phyloP scores from a whole-genome alignment of 1,140 invertebrate species.

The Helicoverpa zea region DNA sequence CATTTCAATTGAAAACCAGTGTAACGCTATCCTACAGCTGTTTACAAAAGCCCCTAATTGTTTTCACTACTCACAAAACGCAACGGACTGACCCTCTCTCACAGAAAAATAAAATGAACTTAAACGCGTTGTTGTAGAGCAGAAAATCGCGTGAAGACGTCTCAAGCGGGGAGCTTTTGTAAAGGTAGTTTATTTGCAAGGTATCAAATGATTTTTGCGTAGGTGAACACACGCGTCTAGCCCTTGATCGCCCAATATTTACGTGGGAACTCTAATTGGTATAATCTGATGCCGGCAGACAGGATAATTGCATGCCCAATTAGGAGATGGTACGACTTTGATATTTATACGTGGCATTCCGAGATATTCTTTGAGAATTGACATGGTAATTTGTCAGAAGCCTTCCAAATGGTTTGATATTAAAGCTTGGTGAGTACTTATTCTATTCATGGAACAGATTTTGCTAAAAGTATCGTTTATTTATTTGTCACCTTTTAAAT shows the following conservation, averaged over 20 bases:
- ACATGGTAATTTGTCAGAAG: constrained; percentile 11
- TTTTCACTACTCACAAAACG: constrained; percentile 1
- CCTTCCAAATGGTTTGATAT: background rate
- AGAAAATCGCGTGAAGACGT: background rate
- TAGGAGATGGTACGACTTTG: background rate
- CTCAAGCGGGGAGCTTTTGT: background rate
- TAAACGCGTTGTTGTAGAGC: background rate
- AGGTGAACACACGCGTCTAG: background rate
- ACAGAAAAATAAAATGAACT: background rate
- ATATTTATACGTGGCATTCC: constrained; percentile 4
- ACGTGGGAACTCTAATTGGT: constrained; percentile 25
- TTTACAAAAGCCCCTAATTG: constrained; percentile 26
- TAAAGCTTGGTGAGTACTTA: background rate
- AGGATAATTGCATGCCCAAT: constrained; percentile 17
- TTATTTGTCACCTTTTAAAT: background rate
- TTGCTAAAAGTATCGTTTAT: background rate
- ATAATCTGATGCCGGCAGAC: constrained; percentile 18
- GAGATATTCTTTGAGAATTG: constrained; percentile 1
- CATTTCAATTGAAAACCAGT: constrained; percentile 9
- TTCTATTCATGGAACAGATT: background rate
- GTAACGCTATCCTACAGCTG: background rate
- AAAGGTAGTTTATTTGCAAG: constrained; percentile 1
- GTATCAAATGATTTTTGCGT: constrained; percentile 28
- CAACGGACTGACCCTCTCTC: background rate
- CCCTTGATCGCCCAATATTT: constrained; percentile 26